Base-by-base conservation (phyloP, 2,888 invertebrate species). In the Dasypolia templi region DNA sequence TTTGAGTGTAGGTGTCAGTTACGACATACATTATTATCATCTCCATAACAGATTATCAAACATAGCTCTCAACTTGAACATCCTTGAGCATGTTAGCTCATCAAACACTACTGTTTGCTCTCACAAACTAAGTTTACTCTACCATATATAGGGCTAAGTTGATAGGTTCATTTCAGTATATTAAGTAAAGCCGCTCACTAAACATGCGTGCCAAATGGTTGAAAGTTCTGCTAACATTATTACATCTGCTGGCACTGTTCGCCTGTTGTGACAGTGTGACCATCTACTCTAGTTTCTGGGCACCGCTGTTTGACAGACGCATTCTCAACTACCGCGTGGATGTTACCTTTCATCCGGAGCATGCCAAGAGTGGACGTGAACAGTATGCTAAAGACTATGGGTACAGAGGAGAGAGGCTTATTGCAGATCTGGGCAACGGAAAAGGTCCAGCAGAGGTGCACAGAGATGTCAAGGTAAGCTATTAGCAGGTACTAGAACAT, bases 221-320 rank as follows among this genome's bases (percentile, higher is more conserved):
- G 12, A 26, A 32, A 32, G 46, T 42, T 32, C 22, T 59, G 51
- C 32, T 77, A 19, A 51, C 26, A 39, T 39, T 39, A 9, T 39
- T 9, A 39, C 39, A 39, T 5, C 19, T 51, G n/a, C 29, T 74
- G 7, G 53, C 51, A 14, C 7, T 81, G 4, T 19, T 65, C n/a
- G 55, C 44, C 0, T 78, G 79, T 29, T 89, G 90, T 75, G 90
- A 91, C 22, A 83, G 89, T 65, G 88, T 87, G 19, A 82, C 85
- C 22, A 73, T 93, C 5, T 93, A 92, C 82, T 96, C 95, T 0
- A 94, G 94, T 89, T 96, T 96, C 87, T 96, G 94, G 93, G 94
- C 93, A 65, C 95, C 96, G 14, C 80, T 96, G 49, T 93, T 90
- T 53, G 91, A 95, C 78, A 91, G 92, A 0, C 89, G 90, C 32